Percentiles rank a stretch among this genome's conserved stretches.
phyloP scores from a whole-genome alignment of 1,140 invertebrate genomes.

The Archegozetes longisetosus region DNA sequence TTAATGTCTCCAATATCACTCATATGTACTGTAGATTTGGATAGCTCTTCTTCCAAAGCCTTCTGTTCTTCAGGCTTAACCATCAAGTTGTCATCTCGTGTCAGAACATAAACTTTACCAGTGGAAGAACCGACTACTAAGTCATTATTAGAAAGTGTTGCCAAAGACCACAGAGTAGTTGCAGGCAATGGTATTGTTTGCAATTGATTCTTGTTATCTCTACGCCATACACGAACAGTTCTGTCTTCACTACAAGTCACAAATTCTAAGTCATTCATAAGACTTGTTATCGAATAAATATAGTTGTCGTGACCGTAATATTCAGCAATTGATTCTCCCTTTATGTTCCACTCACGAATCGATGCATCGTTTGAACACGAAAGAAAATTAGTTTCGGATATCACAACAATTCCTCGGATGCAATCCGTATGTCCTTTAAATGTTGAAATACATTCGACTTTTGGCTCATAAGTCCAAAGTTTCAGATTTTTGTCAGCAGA shows the following conservation, averaged over 20 bases:
- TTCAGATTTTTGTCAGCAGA: conserved; percentile 81
- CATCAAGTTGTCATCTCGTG: conserved; percentile 43
- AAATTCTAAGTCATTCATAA: conserved; percentile 43
- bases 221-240: conserved; percentile 60
- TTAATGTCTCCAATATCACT: conserved; percentile 61
- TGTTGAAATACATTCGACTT: conserved; percentile 24
- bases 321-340: conserved; percentile 57
- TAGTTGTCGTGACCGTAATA: conserved; percentile 57
- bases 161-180: conserved; percentile 74
- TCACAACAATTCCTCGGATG: conserved; percentile 54
- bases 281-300: conserved; percentile 40
- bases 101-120: conserved; percentile 45
- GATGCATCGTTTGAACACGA: conserved; percentile 81
- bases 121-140: conserved; percentile 55
- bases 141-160: conserved; percentile 62
- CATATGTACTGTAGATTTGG: conserved; percentile 40
- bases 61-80: conserved; percentile 44
- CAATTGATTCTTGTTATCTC: conserved; percentile 32
- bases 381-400: conserved; percentile 52
- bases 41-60: conserved; percentile 45
- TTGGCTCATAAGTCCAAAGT: conserved; percentile 46
- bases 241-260: conserved; percentile 71
- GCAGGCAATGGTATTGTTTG: conserved; percentile 63
- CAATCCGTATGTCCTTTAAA: conserved; percentile 68
- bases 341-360: conserved; percentile 57